These are phyloP conservation scores for Sebastes vulpes DNA, from an alignment of 2,797 vertebrate species.

Conservation along the genomic window DNA sequence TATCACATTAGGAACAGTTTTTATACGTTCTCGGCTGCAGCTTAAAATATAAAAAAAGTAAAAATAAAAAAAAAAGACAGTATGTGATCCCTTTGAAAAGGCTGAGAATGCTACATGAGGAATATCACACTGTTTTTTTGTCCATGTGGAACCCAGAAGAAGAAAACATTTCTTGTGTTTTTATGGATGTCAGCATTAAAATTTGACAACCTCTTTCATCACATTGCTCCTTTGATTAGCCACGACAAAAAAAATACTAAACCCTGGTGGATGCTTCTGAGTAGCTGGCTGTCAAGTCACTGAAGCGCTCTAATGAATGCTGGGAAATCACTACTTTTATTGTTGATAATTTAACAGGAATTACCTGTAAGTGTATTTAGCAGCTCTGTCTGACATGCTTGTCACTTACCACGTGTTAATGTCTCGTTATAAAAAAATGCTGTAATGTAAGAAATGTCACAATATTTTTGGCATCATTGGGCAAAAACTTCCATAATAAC, in stretches of 20 bases:
- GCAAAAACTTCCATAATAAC: too few relatives aligned
- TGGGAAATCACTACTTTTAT: slow-evolving; percentile 3
- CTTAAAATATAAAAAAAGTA: not conserved
- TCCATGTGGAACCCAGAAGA: not conserved
- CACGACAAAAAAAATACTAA: not conserved
- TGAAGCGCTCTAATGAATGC: not conserved
- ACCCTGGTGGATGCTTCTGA: not conserved
- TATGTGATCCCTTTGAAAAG: not conserved
- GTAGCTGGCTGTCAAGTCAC: slow-evolving; percentile 9
- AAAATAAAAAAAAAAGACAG: not conserved
- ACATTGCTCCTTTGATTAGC: slow-evolving; percentile 25
- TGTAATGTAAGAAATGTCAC: not conserved
- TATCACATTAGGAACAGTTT: not conserved
- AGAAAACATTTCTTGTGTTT: slow-evolving; percentile 3
- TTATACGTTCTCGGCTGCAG: not conserved
- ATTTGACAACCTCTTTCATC: slow-evolving; percentile 23
- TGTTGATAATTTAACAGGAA: not conserved
- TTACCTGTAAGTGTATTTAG: not conserved
- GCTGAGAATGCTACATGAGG: not conserved
- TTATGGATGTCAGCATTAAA: slow-evolving; percentile 11
- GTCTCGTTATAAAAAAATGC: not conserved
- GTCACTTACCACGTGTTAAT: not conserved
- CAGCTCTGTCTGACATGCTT: not conserved
- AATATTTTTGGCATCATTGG: too few relatives aligned
- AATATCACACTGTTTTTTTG: not conserved